Evolutionary conservation across 2,797 vertebrate genomes (phyloP).

Genomic region (Harpagifer antarcticus): DNA sequence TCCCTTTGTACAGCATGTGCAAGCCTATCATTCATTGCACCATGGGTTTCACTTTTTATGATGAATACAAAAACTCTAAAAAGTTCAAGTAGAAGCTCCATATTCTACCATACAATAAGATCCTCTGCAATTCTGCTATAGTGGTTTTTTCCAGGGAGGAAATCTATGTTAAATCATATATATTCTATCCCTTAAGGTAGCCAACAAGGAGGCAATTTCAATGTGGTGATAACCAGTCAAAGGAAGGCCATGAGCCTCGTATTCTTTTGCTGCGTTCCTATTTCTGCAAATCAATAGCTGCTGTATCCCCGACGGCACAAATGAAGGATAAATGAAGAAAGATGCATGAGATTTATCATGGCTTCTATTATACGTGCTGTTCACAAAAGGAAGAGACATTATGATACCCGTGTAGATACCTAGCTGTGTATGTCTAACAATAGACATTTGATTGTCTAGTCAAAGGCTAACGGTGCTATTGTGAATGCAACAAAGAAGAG

Average conservation of each 20-base stretch:
- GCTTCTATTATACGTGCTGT: constrained; percentile 18
- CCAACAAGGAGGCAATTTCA: constrained; percentile 27
- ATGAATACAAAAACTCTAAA: neutral
- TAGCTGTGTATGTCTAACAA: constrained; percentile 5
- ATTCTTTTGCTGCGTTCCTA: constrained; percentile 40
- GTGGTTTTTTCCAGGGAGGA: neutral
- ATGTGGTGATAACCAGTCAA: constrained; percentile 24
- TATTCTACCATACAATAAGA: neutral
- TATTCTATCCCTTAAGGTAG: constrained; percentile 7
- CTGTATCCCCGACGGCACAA: constrained; percentile 13
- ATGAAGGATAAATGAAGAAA: constrained; percentile 28
- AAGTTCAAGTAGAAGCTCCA: neutral
- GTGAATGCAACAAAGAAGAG: neutral
- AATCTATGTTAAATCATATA: constrained; percentile 23
- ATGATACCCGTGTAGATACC: constrained; percentile 14
- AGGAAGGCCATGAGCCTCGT: constrained; percentile 37
- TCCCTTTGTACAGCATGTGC: neutral
- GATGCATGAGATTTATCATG: constrained; percentile 4
- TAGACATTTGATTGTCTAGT: constrained; percentile 33
- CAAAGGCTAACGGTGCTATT: constrained; percentile 22
- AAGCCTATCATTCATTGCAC: neutral
- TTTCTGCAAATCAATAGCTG: constrained; percentile 45
- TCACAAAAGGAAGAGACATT: constrained; percentile 15
- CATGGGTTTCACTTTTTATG: neutral
- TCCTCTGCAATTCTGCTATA: neutral